Conservation (phyloP, 2,797 vertebrate genomes). For the Todus mexicanus region DNA sequence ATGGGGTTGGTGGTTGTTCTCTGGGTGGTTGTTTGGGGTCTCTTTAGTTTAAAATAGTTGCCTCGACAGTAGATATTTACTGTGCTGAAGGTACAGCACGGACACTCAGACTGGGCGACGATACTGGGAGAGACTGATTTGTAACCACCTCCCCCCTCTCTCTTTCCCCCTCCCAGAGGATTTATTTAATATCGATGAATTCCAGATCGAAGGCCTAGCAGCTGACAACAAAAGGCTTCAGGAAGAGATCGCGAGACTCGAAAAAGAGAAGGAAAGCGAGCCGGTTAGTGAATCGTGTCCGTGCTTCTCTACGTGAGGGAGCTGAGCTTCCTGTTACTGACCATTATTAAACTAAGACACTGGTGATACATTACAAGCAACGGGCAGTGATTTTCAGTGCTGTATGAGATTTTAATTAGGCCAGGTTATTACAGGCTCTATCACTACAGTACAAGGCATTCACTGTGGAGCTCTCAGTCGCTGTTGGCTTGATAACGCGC, state of each 20-base stretch:
- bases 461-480: background rate
- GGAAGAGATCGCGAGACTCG: slow-evolving; percentile 84
- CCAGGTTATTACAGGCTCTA: background rate
- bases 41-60: background rate
- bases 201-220: slow-evolving; percentile 77
- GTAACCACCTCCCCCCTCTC: background rate
- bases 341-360: background rate
- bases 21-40: background rate
- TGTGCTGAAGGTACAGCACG: background rate
- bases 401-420: background rate
- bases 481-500: background rate
- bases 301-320: background rate
- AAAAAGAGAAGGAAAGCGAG: slow-evolving; percentile 87
- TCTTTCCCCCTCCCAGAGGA: slow-evolving; percentile 59
- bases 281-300: slow-evolving; percentile 76
- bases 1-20: background rate
- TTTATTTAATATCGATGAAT: slow-evolving; percentile 86
- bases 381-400: background rate
- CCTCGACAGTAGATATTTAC: background rate
- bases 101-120: background rate
- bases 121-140: background rate
- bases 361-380: background rate
- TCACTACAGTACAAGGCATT: background rate
- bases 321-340: background rate
- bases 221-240: slow-evolving; percentile 82